These are phyloP conservation scores for Gymnothorax javanicus DNA, from an alignment of 2,797 vertebrate genomes.

Conservation along the genomic window DNA sequence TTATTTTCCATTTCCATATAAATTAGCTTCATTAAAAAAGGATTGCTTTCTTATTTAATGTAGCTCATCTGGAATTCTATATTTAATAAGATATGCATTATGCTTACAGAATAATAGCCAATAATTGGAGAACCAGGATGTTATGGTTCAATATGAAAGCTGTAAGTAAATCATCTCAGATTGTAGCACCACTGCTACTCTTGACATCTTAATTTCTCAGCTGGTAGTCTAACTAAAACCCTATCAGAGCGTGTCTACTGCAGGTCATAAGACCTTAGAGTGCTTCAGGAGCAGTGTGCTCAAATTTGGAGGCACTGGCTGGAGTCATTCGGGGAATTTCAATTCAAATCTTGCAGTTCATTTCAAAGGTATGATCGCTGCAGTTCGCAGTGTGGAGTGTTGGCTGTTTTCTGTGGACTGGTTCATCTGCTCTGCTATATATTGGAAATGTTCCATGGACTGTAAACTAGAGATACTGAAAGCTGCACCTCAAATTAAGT, in stretches of 20 bases:
- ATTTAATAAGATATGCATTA: constrained; percentile 81
- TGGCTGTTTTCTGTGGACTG: constrained; percentile 14
- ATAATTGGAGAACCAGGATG: constrained; percentile 67
- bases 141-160: constrained; percentile 30
- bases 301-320: constrained; percentile 8
- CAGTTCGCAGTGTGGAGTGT: background rate
- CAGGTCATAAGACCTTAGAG: background rate
- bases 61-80: constrained; percentile 81
- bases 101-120: constrained; percentile 76
- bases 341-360: constrained; percentile 36
- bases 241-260: background rate
- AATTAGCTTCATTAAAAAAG: constrained; percentile 81
- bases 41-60: constrained; percentile 79
- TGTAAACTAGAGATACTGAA: background rate
- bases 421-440: background rate
- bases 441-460: too few species aligned
- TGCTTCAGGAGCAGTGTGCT: constrained; percentile 7
- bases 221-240: background rate
- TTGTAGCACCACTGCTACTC: constrained; percentile 6
- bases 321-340: constrained; percentile 22
- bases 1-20: constrained; percentile 82
- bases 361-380: constrained; percentile 25
- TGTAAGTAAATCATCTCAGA: constrained; percentile 6
- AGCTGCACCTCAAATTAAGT: background rate
- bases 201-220: background rate